Conservation (phyloP, 2,797 vertebrate species). For the Cryptoblepharus egeriae region DNA sequence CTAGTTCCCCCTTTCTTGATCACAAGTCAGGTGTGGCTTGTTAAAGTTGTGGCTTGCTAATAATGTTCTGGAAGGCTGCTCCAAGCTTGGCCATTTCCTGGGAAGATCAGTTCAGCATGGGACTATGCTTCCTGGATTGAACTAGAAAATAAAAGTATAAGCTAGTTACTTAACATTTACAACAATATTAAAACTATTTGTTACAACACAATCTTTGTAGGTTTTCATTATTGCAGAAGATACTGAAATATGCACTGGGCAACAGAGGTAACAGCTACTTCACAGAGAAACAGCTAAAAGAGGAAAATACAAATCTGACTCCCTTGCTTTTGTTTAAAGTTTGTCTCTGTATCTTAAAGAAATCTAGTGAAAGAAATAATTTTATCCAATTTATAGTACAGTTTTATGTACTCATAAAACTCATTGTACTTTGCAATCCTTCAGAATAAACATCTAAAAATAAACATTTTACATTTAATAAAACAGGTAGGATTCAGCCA, state of each 20-base stretch:
- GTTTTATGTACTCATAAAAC: too few relatives aligned
- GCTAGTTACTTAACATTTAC: not conserved
- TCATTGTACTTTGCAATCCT: not conserved
- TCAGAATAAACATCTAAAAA: not conserved
- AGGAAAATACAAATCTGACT: not conserved
- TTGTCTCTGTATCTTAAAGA: not conserved
- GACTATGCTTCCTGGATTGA: slow-evolving; percentile 1
- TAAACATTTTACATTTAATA: too few relatives aligned
- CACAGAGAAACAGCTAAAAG: not conserved
- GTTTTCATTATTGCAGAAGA: not conserved
- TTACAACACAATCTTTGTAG: not conserved
- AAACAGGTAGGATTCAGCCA: not conserved
- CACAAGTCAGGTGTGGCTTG: not conserved
- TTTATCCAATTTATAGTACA: too few relatives aligned
- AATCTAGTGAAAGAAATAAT: not conserved
- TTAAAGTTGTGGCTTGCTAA: not conserved
- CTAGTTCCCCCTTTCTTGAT: not conserved
- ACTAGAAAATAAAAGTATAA: not conserved
- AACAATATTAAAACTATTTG: not conserved
- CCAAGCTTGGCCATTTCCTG: slow-evolving; percentile 3
- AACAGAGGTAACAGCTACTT: not conserved
- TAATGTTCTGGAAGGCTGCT: slow-evolving; percentile 1
- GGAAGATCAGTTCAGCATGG: not conserved
- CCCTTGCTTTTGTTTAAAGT: not conserved
- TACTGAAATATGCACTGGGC: not conserved